Conservation (phyloP, 92 coral and sea anemone genomes). For the Parazoanthus swiftii region DNA sequence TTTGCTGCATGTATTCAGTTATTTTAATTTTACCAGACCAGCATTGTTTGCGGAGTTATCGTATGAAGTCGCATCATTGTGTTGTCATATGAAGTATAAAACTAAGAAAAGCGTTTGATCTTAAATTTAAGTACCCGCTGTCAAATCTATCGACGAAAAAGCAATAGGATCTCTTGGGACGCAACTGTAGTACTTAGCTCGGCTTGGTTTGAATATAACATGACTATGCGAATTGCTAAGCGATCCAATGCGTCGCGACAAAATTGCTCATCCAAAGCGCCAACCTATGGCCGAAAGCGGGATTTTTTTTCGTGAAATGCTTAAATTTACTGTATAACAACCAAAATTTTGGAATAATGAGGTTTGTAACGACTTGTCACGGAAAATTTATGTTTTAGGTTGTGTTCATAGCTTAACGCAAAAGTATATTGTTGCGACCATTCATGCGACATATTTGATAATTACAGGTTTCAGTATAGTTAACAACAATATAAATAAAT, state of each 20-base stretch:
- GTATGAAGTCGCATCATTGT: background rate
- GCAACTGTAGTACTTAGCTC: background rate
- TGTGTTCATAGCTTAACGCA: background rate
- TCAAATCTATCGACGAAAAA: background rate
- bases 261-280: background rate
- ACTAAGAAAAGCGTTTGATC: background rate
- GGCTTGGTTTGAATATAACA: background rate
- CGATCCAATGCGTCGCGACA: background rate
- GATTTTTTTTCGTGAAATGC: background rate
- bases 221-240: background rate
- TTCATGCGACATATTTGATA: conserved; percentile 17
- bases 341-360: background rate
- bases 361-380: background rate
- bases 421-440: background rate
- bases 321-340: background rate
- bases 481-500: conserved; percentile 33
- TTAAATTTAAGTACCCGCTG: background rate
- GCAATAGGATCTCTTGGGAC: background rate
- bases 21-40: background rate
- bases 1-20: background rate
- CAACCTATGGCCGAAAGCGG: background rate
- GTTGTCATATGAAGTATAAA: background rate
- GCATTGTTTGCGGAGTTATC: background rate
- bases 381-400: background rate
- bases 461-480: conserved; percentile 19